Evolutionary conservation across 2,797 vertebrate species (phyloP), one percentile per base, ranked within the genome.

Genomic region (Gymnodraco acuticeps): DNA sequence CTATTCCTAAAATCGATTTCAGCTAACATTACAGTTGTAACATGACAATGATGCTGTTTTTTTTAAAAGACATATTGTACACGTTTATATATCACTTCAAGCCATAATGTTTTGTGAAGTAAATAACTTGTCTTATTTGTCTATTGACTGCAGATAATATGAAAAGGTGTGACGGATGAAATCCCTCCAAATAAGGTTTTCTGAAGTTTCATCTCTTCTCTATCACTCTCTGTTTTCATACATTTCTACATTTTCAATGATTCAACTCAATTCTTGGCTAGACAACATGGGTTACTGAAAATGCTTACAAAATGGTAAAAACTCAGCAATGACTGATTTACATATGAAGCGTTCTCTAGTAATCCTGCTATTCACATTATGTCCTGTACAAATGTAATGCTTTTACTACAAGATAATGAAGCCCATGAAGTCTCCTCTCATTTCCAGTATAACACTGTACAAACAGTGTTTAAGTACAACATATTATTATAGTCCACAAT

Each of bases 261-360:
- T 53, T 68, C 5, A 61, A 41, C 45, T 14, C 19, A 56, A 54
- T 19, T 70, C 3, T 70, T 58, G 59, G 11, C 51, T 27, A 20
- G 17, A 68, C 5, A 0, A 68, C 5, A 0, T 38, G 47, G 33
- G 27, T 73, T 48, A 16, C 4, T 16, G n/a, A 58, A 38, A 64
- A 53, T 1, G 3, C 5, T 12, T 68, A 46, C 60, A 54, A 71
- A 80, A 52, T 48, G n/a, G 51, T 58, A 10, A 60, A 67, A 62
- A 62, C 11, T 16, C 53, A 47, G 12, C 5, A 19, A 48, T 54
- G 10, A n/a, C n/a, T 48, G 20, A 64, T 54, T 59, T 33, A 33
- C 27, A 73, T 31, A 33, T 31, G 2, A 59, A 79, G 12, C 16
- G 2, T 68, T 33, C 38, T 52, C 45, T 10, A 38, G 33, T 38